Base-by-base conservation (phyloP, 2,888 invertebrate species). In the Polyploca ridens region DNA sequence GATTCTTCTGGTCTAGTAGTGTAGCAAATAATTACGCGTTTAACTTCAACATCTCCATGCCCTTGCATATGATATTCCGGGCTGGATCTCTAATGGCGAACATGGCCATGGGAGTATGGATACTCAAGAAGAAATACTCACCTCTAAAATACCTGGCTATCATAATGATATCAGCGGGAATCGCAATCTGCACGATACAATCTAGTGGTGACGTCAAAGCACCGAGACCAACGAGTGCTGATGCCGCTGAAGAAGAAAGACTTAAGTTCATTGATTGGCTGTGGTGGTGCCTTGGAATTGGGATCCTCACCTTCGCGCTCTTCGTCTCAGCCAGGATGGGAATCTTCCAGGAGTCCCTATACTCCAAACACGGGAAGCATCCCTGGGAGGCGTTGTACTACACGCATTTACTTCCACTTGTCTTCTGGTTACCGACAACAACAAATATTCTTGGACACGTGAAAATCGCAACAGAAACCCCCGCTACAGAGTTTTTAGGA, bases 51-150 rank as follows among this genome's bases (percentile, higher is more conserved):
- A 99, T 99, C 81, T 97, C 99, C 0, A 99, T 99, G 96, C 99
- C 99, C 0, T 92, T 99, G 60, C 99, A 99, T 86, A 99, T 99
- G 97, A 99, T 99, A 85, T 99, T 99, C 89, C 95, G 99, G 94
- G 97, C 99, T 65, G 99, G 99, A 1, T 99, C 99, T 5, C 93
- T 99, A 41, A 98, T 99, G 94, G 98, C 99, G 0, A 99, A 99
- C 88, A 97, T 99, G 97, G 95, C 99, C 44, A 97, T 99, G 96
- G 98, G 99, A 14, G 97, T 98, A 49, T 94, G 98, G 76, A 97
- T 99, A 68, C 88, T 99, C 54, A 97, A 98, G 78, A 98, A 97
- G 82, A 94, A 95, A 62, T 99, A 99, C 81, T 94, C 96, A 1
- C 89, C 96, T 3, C 95, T 97, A 44, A 99, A 99, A 88, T 99